phyloP scores from a whole-genome alignment of 2,113 vertebrate species.

The Orientallactaga bullata region DNA sequence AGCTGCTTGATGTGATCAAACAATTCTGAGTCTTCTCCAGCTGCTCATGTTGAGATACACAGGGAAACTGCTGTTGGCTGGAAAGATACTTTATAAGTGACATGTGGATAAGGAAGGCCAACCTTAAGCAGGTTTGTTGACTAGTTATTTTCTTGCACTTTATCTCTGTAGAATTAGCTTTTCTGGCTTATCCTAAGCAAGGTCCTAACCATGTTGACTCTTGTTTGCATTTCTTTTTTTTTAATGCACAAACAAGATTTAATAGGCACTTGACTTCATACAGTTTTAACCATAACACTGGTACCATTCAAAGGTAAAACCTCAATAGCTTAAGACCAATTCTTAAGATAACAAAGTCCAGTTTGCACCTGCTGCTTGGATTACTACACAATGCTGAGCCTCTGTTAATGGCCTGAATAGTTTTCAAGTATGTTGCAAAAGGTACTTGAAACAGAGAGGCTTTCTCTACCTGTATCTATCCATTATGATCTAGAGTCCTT shows the following conservation, averaged over 20 bases:
- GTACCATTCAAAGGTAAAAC: no score
- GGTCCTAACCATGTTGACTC: no score
- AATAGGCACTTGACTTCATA: no score
- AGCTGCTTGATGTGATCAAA: neutral
- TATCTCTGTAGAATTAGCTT: neutral
- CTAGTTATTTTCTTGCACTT: neutral
- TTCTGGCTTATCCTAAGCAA: neutral
- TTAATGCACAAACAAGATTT: no score
- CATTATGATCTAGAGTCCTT: no score
- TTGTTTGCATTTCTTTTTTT: neutral
- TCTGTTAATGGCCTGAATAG: neutral
- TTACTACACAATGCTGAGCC: neutral
- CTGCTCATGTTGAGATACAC: neutral
- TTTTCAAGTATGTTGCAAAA: slow-evolving; percentile 29
- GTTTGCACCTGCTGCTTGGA: neutral
- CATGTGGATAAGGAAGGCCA: neutral
- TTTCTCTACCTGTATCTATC: slow-evolving; percentile 1
- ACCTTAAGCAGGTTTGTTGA: neutral
- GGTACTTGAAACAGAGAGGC: neutral
- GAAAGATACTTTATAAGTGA: slow-evolving; percentile 1
- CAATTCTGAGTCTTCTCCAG: neutral
- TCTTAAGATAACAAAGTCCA: slow-evolving; percentile 28
- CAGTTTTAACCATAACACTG: no score
- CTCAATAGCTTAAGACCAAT: no score
- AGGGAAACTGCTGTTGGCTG: neutral